Evolutionary conservation across 2,797 vertebrate species (phyloP).

Genomic region (Crossoptilon crossoptilon): DNA sequence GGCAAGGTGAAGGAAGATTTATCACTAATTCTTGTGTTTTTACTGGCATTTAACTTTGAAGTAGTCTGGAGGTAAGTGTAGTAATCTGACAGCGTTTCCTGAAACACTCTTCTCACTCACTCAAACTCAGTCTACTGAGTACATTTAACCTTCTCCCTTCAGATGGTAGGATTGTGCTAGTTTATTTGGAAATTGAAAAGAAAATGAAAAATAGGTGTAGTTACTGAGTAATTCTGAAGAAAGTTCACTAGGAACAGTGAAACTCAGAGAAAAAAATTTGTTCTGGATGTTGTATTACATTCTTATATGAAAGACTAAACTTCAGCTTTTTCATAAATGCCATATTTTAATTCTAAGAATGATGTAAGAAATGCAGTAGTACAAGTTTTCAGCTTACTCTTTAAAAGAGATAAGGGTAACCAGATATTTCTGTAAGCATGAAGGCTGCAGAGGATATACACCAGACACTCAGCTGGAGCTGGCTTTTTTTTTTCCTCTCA

Average conservation of each 20-base stretch:
- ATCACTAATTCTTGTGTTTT: conserved; percentile 2
- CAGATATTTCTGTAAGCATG: neutral
- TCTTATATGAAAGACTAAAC: neutral
- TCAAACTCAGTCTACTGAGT: neutral
- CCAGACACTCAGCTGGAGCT: neutral
- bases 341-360: neutral
- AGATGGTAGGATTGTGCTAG: neutral
- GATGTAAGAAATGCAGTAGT: neutral
- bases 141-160: conserved; percentile 26
- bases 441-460: neutral
- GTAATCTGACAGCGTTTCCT: conserved; percentile 22
- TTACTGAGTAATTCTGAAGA: neutral
- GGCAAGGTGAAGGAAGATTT: conserved; percentile 30
- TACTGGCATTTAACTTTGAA: conserved; percentile 48
- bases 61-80: neutral
- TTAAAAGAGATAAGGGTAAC: neutral
- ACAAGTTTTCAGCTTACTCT: neutral
- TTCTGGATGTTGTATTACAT: neutral
- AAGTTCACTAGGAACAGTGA: neutral
- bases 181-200: neutral
- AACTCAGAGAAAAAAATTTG: neutral
- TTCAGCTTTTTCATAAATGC: neutral
- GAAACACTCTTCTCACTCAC: neutral
- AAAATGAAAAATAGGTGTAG: no score
- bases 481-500: neutral